Evolutionary conservation across 2,888 invertebrate genomes (phyloP).

Genomic region (Balanococcus diminutus): DNA sequence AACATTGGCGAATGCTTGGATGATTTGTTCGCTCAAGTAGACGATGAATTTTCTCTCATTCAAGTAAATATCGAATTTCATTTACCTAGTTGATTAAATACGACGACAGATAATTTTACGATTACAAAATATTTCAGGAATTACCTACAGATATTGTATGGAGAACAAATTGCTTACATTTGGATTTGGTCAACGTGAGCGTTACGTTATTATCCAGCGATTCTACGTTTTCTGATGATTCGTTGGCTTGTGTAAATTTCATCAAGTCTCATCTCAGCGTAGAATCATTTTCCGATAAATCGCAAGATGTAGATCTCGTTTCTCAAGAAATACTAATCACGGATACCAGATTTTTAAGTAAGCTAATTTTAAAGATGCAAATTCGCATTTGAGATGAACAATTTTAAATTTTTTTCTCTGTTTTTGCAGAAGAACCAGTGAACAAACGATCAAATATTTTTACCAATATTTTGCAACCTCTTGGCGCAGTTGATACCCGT

Average conservation of each 20-base stretch:
- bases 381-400: not conserved
- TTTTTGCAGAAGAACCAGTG: slow-evolving; percentile 65
- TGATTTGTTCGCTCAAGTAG: slow-evolving; percentile 63
- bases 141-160: slow-evolving; percentile 64
- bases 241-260: slow-evolving; percentile 86
- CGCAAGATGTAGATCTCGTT: slow-evolving; percentile 89
- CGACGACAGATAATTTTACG: not conserved
- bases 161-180: slow-evolving; percentile 77
- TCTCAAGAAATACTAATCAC: slow-evolving; percentile 86
- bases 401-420: not conserved
- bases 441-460: slow-evolving; percentile 84
- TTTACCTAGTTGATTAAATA: not conserved
- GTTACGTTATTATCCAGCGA: slow-evolving; percentile 72
- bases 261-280: slow-evolving; percentile 85
- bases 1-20: slow-evolving; percentile 88
- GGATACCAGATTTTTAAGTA: slow-evolving; percentile 74
- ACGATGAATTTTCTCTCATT: slow-evolving; percentile 31
- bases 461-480: slow-evolving; percentile 84
- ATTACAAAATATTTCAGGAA: slow-evolving; percentile 4
- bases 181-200: slow-evolving; percentile 86
- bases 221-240: slow-evolving; percentile 63
- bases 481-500: slow-evolving; percentile 64
- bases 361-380: slow-evolving; percentile 3
- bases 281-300: slow-evolving; percentile 84
- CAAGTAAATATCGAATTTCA: not conserved